A percentile compares a stretch with the other conserved stretches of the same genome.
phyloP scores from a whole-genome alignment of 2,888 invertebrate genomes.

The Listrodromus nycthemerus region DNA sequence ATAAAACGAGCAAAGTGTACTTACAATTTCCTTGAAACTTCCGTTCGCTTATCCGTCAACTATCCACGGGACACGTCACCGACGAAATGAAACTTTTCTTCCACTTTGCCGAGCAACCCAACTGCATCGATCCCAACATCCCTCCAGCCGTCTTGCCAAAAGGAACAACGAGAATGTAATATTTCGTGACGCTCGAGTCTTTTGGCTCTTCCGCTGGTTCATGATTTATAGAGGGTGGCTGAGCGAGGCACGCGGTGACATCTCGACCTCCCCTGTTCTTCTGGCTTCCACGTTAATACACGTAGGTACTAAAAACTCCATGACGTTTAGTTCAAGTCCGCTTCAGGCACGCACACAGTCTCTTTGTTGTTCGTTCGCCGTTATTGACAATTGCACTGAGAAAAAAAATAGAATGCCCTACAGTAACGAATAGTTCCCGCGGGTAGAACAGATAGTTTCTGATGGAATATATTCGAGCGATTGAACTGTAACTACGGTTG shows the following conservation, averaged over 20 bases:
- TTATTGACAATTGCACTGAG: background rate
- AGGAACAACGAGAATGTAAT: slow-evolving; percentile 67
- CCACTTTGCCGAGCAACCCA: slow-evolving; percentile 30
- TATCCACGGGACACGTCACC: slow-evolving; percentile 44
- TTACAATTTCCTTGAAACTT: slow-evolving; percentile 15
- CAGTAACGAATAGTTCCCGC: no score
- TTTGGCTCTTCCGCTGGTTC: slow-evolving; percentile 52
- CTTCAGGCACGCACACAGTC: background rate
- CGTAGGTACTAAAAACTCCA: background rate
- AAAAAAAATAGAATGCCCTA: no score
- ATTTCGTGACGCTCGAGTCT: slow-evolving; percentile 70
- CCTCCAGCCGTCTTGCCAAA: slow-evolving; percentile 49
- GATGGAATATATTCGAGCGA: no score
- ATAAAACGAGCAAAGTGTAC: slow-evolving; percentile 3
- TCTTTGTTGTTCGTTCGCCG: background rate
- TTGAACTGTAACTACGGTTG: no score
- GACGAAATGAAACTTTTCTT: slow-evolving; percentile 50
- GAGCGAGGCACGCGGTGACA: slow-evolving; percentile 74
- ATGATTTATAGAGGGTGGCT: slow-evolving; percentile 67
- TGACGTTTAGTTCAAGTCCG: background rate
- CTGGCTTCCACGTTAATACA: slow-evolving; percentile 30
- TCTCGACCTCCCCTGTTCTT: slow-evolving; percentile 61
- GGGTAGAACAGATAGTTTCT: no score
- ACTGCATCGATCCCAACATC: slow-evolving; percentile 62
- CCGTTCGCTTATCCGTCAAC: slow-evolving; percentile 22